phyloP scores from a whole-genome alignment of 2,797 vertebrate species.

The Intellagama lesueurii region DNA sequence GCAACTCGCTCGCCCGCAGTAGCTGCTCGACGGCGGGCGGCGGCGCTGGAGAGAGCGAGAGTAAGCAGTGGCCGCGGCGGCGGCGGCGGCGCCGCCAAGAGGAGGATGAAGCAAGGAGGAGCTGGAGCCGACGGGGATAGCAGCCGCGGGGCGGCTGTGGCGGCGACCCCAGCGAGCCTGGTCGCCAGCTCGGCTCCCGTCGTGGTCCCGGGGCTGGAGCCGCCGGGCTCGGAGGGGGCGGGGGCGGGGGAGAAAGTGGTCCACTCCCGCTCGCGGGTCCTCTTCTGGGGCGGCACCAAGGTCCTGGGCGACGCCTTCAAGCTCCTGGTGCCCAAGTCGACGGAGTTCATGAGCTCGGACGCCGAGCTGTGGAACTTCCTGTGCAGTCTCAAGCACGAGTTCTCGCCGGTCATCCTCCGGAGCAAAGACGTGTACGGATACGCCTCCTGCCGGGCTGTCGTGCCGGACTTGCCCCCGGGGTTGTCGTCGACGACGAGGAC shows the following conservation, averaged over 20 bases:
- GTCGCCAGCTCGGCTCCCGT: conserved; percentile 15
- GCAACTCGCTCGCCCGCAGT: neutral
- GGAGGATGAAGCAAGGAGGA: conserved; percentile 34
- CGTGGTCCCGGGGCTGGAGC: neutral
- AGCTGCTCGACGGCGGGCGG: conserved; percentile 31
- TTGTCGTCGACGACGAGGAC: conserved; percentile 30
- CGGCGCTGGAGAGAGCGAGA: conserved; percentile 21
- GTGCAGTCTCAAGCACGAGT: conserved; percentile 83
- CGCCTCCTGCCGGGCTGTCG: conserved; percentile 80
- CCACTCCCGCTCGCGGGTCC: conserved; percentile 80
- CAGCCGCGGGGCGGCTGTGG: conserved; percentile 59
- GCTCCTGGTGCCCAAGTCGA: conserved; percentile 82
- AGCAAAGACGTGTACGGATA: conserved; percentile 85
- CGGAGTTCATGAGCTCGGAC: conserved; percentile 84
- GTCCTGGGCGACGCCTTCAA: conserved; percentile 83
- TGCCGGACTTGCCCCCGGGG: conserved; percentile 73
- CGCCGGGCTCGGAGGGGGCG: conserved; percentile 27
- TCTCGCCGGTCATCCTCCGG: conserved; percentile 83
- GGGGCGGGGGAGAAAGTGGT: conserved; percentile 80
- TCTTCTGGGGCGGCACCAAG: conserved; percentile 72
- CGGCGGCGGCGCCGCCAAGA: neutral
- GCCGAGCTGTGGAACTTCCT: conserved; percentile 85
- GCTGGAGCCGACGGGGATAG: conserved; percentile 47
- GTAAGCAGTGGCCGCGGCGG: neutral
- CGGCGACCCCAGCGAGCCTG: conserved; percentile 39